Evolutionary conservation across 2,113 vertebrate genomes (phyloP).

Genomic region (Columba livia): DNA sequence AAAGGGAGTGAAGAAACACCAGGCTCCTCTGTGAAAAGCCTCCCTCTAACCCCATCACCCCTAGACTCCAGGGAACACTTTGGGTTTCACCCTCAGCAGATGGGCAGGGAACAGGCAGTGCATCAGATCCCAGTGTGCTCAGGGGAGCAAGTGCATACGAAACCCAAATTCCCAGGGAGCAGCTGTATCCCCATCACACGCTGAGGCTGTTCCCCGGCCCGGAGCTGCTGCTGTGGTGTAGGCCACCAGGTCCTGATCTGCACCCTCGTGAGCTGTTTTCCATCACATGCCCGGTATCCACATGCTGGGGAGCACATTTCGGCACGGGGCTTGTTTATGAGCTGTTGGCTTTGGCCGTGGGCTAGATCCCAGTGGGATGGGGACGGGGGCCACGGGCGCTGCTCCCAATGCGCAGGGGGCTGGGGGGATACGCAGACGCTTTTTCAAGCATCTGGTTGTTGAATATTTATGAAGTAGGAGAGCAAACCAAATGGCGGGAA

Average conservation of each 20-base stretch:
- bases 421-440: fast-evolving
- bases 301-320: fast-evolving
- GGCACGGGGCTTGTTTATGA: not conserved
- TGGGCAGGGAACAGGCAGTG: not conserved
- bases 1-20: not conserved
- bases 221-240: not conserved
- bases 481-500: not conserved
- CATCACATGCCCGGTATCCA: fast-evolving
- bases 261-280: fast-evolving
- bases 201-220: fast-evolving
- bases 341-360: not conserved
- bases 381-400: not conserved
- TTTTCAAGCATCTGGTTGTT: not conserved
- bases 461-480: constrained; percentile 34
- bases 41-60: not conserved
- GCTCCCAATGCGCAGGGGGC: not conserved
- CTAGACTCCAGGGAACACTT: fast-evolving
- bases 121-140: fast-evolving
- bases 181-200: fast-evolving
- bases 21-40: not conserved
- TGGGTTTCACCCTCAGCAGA: fast-evolving
- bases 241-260: fast-evolving
- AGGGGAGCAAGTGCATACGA: fast-evolving
- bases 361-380: not conserved
- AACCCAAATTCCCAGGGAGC: not conserved